Conservation (phyloP, 2,888 invertebrate species). For the Dolichomitus sp. region DNA sequence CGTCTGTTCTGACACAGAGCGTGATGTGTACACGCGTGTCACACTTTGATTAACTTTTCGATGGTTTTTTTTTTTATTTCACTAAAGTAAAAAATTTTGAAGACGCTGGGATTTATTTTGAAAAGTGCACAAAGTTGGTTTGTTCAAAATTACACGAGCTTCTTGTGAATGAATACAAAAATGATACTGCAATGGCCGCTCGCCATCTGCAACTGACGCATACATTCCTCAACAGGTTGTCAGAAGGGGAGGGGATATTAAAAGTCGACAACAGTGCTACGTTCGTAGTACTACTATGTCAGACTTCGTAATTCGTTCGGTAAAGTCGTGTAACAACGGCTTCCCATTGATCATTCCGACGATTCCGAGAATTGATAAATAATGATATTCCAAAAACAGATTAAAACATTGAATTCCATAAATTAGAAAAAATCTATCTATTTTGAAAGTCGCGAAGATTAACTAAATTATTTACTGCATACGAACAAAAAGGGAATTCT, state of each 20-base stretch:
- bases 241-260: background rate
- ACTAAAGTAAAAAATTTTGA: background rate
- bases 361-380: background rate
- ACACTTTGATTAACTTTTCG: background rate
- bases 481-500: too few relatives aligned
- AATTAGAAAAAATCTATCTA: too few relatives aligned
- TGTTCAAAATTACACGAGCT: conserved; percentile 1
- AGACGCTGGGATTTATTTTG: background rate
- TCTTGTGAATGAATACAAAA: conserved; percentile 26
- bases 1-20: conserved; percentile 3
- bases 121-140: background rate
- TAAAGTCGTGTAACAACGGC: background rate
- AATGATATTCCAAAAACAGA: background rate
- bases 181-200: conserved; percentile 28
- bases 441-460: too few relatives aligned
- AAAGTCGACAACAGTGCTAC: conserved; percentile 20
- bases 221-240: conserved; percentile 45
- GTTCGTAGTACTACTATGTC: background rate
- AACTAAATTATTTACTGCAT: too few relatives aligned
- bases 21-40: background rate
- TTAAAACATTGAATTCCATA: too few relatives aligned
- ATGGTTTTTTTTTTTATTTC: background rate
- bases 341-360: background rate
- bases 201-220: conserved; percentile 46
- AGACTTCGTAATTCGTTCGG: background rate